A percentile compares a stretch with the other conserved stretches of the same genome.
Conservation (phyloP, 2,888 invertebrate species). For the Metacarcinus magister region DNA sequence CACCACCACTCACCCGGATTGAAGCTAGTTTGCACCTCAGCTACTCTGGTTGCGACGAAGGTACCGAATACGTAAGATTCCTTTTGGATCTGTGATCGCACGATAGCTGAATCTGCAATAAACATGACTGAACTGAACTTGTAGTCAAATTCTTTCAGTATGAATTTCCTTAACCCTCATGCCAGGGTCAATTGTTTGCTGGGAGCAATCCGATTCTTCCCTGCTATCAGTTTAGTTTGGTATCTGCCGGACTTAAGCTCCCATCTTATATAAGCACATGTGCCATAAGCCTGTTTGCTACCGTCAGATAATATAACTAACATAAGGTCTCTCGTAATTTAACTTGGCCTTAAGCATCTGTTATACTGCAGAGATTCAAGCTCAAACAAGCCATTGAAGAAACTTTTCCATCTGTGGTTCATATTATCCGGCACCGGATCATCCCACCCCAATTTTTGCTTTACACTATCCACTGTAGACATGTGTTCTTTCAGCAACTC, state of each 20-base stretch:
- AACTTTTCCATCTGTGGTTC: neutral
- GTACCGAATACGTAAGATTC: slow-evolving; percentile 15
- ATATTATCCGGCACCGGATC: neutral
- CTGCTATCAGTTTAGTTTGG: neutral
- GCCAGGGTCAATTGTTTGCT: slow-evolving; percentile 35
- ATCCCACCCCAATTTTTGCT: neutral
- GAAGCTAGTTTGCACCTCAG: slow-evolving; percentile 19
- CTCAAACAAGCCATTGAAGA: slow-evolving; percentile 8
- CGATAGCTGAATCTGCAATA: neutral
- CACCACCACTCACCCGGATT: slow-evolving; percentile 59
- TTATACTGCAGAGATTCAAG: neutral
- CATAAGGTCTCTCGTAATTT: neutral
- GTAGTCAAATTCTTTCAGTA: slow-evolving; percentile 28
- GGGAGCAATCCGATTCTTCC: slow-evolving; percentile 56
- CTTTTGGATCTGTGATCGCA: slow-evolving; percentile 1
- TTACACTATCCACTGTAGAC: neutral
- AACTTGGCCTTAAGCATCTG: neutral
- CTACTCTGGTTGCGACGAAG: slow-evolving; percentile 38
- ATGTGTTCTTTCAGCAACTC: neutral
- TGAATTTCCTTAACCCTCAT: neutral
- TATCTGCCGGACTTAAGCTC: neutral
- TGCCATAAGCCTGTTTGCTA: slow-evolving; percentile 17
- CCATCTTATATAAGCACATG: slow-evolving; percentile 59
- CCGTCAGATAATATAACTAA: slow-evolving; percentile 28
- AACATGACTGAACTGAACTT: neutral